Evolutionary conservation across 2,113 vertebrate genomes (phyloP), one percentile per base, ranked within the genome.

Genomic region (Xenotilapia longispinis): DNA sequence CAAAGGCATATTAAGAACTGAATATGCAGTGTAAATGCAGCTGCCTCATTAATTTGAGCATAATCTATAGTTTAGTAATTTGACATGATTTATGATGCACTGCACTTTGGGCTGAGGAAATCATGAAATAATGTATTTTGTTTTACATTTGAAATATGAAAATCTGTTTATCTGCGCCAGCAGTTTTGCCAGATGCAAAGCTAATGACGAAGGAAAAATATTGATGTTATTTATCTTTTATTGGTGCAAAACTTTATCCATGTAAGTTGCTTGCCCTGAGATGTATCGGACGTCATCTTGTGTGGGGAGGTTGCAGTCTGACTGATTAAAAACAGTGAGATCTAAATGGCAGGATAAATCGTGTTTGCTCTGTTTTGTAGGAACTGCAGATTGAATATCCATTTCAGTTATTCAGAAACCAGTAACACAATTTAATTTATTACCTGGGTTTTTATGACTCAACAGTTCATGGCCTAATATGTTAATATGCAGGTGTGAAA

Each of bases 21-120:
- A 60, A 91, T 92, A 73, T 84, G 21, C 53, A 86, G 17, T 17
- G 38, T 85, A 83, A 90, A 81, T 38, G 84, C 87, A 83, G 53
- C 15, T 80, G 47, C 88, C 70, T 87, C 88, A 70, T 82, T 92
- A 89, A 92, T 89, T 88, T 86, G 55, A 89, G 83, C 21, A 53
- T 86, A 88, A 92, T 92, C 81, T 80, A 23, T 38, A 81, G 80
- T 89, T 80, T 60, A 88, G 84, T 84, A 89, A 81, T 63, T 58
- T 82, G 86, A 88, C 87, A 82, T 93, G 89, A 94, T 93, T 93
- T 92, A 93, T 90, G 92, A 83, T 55, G 75, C 82, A 82, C 84
- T 81, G 81, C 49, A 58, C 83, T 90, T 90, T 81, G 65, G 33
- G 21, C 87, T 21, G 19, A 9, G 45, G 13, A 84, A 87, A 88